A percentile compares a stretch with the other conserved stretches of the same genome.
These are phyloP conservation scores for Lymantria dispar DNA, from an alignment of 2,888 invertebrate genomes.

Conservation along the genomic window DNA sequence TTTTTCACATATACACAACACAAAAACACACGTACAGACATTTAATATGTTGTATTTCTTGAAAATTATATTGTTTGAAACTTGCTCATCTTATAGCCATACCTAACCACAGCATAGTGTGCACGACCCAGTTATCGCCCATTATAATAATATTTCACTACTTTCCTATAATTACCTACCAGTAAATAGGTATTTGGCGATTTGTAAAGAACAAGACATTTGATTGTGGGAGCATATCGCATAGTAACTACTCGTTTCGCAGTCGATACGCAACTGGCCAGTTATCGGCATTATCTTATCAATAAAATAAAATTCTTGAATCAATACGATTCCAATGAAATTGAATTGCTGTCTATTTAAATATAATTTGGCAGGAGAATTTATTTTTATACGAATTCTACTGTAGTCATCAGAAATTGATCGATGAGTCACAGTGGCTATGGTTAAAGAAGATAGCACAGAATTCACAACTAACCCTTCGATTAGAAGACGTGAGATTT, in stretches of 20 bases:
- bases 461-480: too few species aligned
- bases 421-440: too few species aligned
- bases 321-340: constrained; percentile 12
- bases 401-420: too few species aligned
- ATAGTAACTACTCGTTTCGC: constrained; percentile 10
- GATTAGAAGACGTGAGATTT: too few species aligned
- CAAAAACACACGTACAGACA: constrained; percentile 2
- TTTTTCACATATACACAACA: neutral
- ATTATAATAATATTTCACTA: constrained; percentile 11
- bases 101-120: constrained; percentile 6
- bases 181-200: constrained; percentile 56
- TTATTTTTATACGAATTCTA: neutral
- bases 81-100: constrained; percentile 10
- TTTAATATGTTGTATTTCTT: neutral
- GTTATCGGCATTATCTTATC: constrained; percentile 56
- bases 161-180: constrained; percentile 39
- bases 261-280: constrained; percentile 27
- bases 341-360: neutral
- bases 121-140: constrained; percentile 17
- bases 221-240: constrained; percentile 25
- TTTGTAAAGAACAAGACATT: constrained; percentile 64
- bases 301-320: constrained; percentile 45
- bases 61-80: neutral
- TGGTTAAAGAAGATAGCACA: too few species aligned
- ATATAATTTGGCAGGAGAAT: neutral